Evolutionary conservation across 2,113 vertebrate species (phyloP), one percentile per base, ranked within the genome.

Genomic region (Panurus biarmicus): DNA sequence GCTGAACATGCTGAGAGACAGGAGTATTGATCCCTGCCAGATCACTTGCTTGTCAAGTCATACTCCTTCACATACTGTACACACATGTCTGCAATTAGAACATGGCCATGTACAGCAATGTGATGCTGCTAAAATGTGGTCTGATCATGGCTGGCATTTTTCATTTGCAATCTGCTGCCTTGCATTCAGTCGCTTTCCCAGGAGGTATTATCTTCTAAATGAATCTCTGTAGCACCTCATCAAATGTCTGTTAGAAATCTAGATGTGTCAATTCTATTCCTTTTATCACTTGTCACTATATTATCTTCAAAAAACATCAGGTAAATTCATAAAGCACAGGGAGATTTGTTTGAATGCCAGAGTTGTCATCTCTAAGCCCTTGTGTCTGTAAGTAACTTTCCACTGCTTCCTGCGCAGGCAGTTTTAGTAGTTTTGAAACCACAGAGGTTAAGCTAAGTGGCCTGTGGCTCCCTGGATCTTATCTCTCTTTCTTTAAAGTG

Each of bases 251-350:
- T 38, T 95, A 40, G 60, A 95, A 95, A 95, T 87, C 78, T 88
- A 56, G 42, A 83, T 85, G 86, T 89, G 72, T 89, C 90, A 91
- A 31, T 81, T 85, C 92, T 75, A 40, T 93, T 85, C 87, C 93
- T 95, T 97, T 95, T 93, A 94, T 87, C 93, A 86, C 94, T 58
- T 95, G 70, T 80, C 84, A 61, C 91, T 96, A 20, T 91, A 90
- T 96, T 94, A 72, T 93, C 94, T 95, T 97, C 84, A 94, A 93
- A 97, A 93, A 97, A 62, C 65, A 81, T 90, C 71, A 96, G 90
- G 96, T 96, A 91, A 95, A 94, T 96, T 94, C 91, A 58, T 97
- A 95, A 85, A 71, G 77, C 82, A 94, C 50, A 1, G 60, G 31
- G 73, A 94, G 93, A 90, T 96, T 87, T 89, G 69, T 96, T 90